Evolutionary conservation across 2,888 invertebrate genomes (phyloP), one percentile per base, ranked within the genome.

Genomic region (Odontothrips loti): DNA sequence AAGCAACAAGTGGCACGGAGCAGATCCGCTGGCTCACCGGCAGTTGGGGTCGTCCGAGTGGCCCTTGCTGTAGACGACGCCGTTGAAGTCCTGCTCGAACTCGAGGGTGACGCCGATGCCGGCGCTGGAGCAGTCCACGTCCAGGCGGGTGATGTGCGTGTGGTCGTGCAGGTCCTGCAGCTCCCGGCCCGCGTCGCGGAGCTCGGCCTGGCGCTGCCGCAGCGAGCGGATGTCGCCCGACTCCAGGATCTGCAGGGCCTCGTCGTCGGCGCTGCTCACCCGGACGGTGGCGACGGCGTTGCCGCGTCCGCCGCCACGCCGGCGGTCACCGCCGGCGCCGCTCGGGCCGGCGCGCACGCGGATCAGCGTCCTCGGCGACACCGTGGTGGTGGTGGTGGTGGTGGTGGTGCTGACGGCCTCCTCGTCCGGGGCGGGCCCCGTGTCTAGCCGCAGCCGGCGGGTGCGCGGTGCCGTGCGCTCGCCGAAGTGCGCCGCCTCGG

Each of bases 1-100:
- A n/a, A n/a, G n/a, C n/a, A n/a, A n/a, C n/a, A n/a, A n/a, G n/a
- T n/a, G 58, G 51, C 34, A 43, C 51, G 51, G 51, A 20, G 51
- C 6, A 10, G 51, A 20, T 15, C 12, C 15, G 3, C 51, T 8
- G 1, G 88, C 90, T 89, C 86, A 92, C 92, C 91, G 90, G 90
- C 93, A 93, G 84, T 90, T 90, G 20, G 91, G 90, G 86, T 93
- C 91, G 83, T 89, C 90, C 85, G 91, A 90, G 84, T 90, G 90
- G 20, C 93, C 93, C 85, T 93, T 93, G 85, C 93, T 93, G 88
- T 93, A 93, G 82, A 93, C 91, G 51, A 93, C 89, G 20, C 93
- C 93, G 84, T 91, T 90, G 84, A 91, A 93, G 0, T 90, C 88
- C 82, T 91, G 90, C 12, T 90, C 87, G 85, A 93, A 93, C 79